Base-by-base conservation (phyloP, 2,888 invertebrate genomes). In the Archaeoteleia sp. region DNA sequence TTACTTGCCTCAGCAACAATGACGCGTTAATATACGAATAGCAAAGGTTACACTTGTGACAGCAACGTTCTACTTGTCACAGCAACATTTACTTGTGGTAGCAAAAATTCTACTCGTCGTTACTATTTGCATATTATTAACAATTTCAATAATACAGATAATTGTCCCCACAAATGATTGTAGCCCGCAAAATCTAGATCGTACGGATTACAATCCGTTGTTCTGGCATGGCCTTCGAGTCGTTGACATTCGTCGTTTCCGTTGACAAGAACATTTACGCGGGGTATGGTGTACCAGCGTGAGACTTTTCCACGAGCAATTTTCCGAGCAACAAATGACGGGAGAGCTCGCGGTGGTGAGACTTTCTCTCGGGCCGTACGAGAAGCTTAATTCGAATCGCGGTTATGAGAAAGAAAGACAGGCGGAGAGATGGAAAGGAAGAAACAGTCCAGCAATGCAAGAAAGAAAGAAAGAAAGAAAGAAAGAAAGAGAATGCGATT, bases 291-390 rank as follows among this genome's bases (percentile, higher is more conserved):
- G 55, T 25, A 55, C 65, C 40, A 58, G 53, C 63, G 63, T 63
- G 63, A 54, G 63, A 58, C 55, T 71, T 66, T 71, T 71, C 62
- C 67, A 54, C 51, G 54, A 43, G 51, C 46, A 35, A 51, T 67
- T 71, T 71, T 67, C 67, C 65, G 53, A 54, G 23, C 32, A 10
- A 1, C 6, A 12, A 20, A 42, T 9, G 7, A 10, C 12, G 6
- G 2, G 6, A 27, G 29, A 42, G 32, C 34, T 14, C 27, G 20
- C 3, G 27, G 10, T 34, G 6, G 13, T 20, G 20, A 23, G 32
- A 67, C 70, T 67, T 71, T 71, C 67, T 67, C 61, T 30, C 12
- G 54, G 27, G 9, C 42, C 53, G 32, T 57, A 12, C 20, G 8
- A 10, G 48, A 15, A 8, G 29, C 13, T 23, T 13, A 65, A 29